Evolutionary conservation across 1,140 invertebrate genomes (phyloP), one percentile per base, ranked within the genome.

Genomic region (Hypothenemus hampei): DNA sequence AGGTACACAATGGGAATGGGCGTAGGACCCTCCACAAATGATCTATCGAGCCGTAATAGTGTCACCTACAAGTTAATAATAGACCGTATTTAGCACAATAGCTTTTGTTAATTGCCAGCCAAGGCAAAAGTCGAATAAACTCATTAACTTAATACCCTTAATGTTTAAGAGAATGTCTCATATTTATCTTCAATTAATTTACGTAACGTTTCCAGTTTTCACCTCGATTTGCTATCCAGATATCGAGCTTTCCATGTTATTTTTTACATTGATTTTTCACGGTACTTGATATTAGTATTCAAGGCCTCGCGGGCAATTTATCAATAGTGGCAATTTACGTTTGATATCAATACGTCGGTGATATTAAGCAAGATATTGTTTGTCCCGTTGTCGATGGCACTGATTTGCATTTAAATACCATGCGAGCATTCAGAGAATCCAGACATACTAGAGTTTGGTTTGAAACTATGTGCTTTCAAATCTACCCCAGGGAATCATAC

Each of bases 1-100:
- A n/a, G n/a, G n/a, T n/a, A n/a, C n/a, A n/a, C n/a, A n/a, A n/a
- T n/a, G n/a, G n/a, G n/a, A n/a, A n/a, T n/a, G n/a, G n/a, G n/a
- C n/a, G n/a, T n/a, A n/a, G n/a, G n/a, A n/a, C n/a, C n/a, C n/a
- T n/a, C n/a, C n/a, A n/a, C 15, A 7, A 13, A 46, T 8, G 18
- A 46, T 46, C 15, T 29, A 46, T 46, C 24, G 23, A 11, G 13
- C 19, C 11, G 18, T 16, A 46, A 46, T 19, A 16, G 43, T 46
- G 43, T 46, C 24, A 46, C 43, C 43, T 46, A 46, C 11, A 46
- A 46, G 22, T 46, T 46, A 46, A 46, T 46, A 29, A 46, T 46
- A 46, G 43, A 26, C 43, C 20, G n/a, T 46, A 46, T 46, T 46
- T 46, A 46, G 43, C 23, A 46, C 43, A 46, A 46, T 46, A 19